Base-by-base conservation (phyloP, 2,888 invertebrate genomes). In the Neoascia interrupta region DNA sequence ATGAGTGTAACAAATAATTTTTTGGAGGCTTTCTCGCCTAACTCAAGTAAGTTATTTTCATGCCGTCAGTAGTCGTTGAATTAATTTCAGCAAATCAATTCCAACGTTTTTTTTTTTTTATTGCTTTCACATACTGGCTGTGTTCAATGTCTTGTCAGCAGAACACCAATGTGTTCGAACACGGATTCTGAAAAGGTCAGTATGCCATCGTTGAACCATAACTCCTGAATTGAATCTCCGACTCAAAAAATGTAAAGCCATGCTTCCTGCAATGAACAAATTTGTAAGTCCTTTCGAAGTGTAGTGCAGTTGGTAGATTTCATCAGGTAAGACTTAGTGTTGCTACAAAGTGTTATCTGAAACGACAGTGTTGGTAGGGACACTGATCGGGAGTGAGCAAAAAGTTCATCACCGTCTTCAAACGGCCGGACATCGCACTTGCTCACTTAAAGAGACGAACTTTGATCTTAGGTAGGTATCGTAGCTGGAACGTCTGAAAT, bases 391-490 rank as follows among this genome's bases (percentile, higher is more conserved):
- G n/a, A n/a, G n/a, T n/a, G n/a, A n/a, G n/a, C n/a, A n/a, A n/a
- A n/a, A n/a, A n/a, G n/a, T n/a, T n/a, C n/a, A n/a, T n/a, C n/a
- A n/a, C n/a, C n/a, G n/a, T n/a, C n/a, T n/a, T n/a, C n/a, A n/a
- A n/a, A n/a, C n/a, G 10, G 23, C 23, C n/a, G 13, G 8, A n/a
- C 26, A 15, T 45, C 23, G 31, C 16, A 37, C 5, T 41, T 51
- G 18, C 8, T 34, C 4, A 3, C 10, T n/a, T 16, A 37, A 28
- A 16, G 23, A 11, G 31, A 39, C 1, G 37, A 36, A 23, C 10
- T 66, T 66, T 45, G 43, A 36, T 19, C 39, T 64, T 41, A 69
- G 69, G 69, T 69, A 69, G 69, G 69, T 69, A 69, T 69, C 41
- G 41, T 63, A 64, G 18, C n/a, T 26, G n/a, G 60, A 60, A 15